Conservation (phyloP, 2,888 invertebrate species). For the Entomobrya proxima region DNA sequence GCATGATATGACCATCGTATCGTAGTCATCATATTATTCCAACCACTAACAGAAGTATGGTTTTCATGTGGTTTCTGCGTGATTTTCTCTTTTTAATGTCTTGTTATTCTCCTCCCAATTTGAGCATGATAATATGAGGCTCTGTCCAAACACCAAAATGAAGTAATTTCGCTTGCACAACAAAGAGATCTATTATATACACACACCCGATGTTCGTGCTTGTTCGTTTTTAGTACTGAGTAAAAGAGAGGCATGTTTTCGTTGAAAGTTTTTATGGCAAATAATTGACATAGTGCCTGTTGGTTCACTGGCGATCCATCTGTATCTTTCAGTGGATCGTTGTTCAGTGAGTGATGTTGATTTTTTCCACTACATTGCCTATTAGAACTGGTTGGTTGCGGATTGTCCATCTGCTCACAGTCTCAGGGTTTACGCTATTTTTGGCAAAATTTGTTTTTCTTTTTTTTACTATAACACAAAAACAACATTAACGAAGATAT, state of each 20-base stretch:
- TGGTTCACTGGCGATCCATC: not conserved
- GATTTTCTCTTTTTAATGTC: not conserved
- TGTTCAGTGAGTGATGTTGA: not conserved
- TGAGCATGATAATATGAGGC: not conserved
- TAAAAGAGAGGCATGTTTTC: too few relatives aligned
- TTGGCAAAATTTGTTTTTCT: slow-evolving; percentile 6
- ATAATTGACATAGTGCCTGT: too few relatives aligned
- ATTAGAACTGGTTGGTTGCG: too few relatives aligned
- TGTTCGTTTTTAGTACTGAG: not conserved
- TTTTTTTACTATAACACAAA: slow-evolving; percentile 15
- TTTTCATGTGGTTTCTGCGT: not conserved
- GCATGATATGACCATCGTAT: not conserved
- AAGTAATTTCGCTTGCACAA: not conserved
- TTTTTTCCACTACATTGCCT: too few relatives aligned
- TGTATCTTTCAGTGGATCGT: not conserved
- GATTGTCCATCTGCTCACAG: slow-evolving; percentile 13
- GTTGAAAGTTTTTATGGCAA: not conserved
- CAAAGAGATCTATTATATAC: not conserved
- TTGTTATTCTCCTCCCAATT: not conserved
- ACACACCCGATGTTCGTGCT: not conserved
- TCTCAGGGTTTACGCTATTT: slow-evolving; percentile 15
- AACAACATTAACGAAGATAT: slow-evolving; percentile 16
- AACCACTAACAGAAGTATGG: not conserved
- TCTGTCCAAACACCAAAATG: slow-evolving; percentile 21
- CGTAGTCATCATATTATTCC: not conserved